Evolutionary conservation across 1,140 invertebrate species (phyloP).

Genomic region (Drosophila quadrilineata): DNA sequence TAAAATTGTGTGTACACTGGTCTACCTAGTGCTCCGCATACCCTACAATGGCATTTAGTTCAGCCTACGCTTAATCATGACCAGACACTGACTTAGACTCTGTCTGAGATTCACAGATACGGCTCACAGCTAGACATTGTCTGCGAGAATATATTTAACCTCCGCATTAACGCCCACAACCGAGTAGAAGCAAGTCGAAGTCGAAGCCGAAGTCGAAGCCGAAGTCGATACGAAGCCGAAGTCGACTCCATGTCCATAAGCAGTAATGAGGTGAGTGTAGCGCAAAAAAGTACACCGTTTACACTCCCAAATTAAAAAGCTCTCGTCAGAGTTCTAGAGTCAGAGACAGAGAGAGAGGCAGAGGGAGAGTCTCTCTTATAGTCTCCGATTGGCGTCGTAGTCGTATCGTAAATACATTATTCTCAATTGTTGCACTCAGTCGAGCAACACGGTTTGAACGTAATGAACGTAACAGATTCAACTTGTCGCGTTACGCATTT

Average conservation of each 20-base stretch:
- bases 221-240: slow-evolving; percentile 2
- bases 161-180: slow-evolving; percentile 55
- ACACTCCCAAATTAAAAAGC: slow-evolving; percentile 53
- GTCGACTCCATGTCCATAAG: slow-evolving; percentile 35
- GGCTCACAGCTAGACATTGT: too few species aligned
- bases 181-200: too few species aligned
- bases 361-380: too few species aligned
- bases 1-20: slow-evolving; percentile 25
- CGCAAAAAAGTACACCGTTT: slow-evolving; percentile 31
- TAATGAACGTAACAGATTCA: slow-evolving; percentile 63
- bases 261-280: slow-evolving; percentile 41
- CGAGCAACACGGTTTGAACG: slow-evolving; percentile 48
- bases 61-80: slow-evolving; percentile 14
- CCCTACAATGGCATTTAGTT: slow-evolving; percentile 23
- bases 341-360: too few species aligned
- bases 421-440: slow-evolving; percentile 63
- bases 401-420: slow-evolving; percentile 65
- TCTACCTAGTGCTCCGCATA: neutral
- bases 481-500: slow-evolving; percentile 34
- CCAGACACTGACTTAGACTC: neutral
- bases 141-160: slow-evolving; percentile 32
- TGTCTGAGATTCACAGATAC: slow-evolving; percentile 13
- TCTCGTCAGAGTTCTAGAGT: slow-evolving; percentile 31
- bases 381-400: slow-evolving; percentile 32
- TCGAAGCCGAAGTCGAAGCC: neutral